phyloP scores from a whole-genome alignment of 2,797 vertebrate species.

The Tympanoctomys barrerae region DNA sequence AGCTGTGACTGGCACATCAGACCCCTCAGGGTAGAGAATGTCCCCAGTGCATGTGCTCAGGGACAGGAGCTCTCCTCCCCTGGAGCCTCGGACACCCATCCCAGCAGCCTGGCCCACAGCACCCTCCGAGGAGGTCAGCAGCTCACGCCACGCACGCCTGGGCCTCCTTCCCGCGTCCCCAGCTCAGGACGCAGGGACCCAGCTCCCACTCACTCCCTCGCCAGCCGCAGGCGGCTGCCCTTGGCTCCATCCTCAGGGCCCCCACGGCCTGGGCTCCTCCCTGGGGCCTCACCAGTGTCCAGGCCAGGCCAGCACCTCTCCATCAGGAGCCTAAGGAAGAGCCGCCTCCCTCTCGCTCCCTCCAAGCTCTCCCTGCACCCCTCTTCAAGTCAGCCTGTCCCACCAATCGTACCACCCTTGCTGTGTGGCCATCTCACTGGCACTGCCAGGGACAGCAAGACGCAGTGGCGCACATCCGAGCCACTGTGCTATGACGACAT shows the following conservation, averaged over 20 bases:
- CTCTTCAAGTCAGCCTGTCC: not conserved
- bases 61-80: not conserved
- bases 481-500: not conserved
- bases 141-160: not conserved
- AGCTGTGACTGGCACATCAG: not conserved
- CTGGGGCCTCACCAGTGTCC: not conserved
- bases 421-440: not conserved
- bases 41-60: rapidly evolving
- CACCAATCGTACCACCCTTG: not conserved
- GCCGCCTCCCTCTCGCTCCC: too few species aligned
- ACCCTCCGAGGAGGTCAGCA: not conserved
- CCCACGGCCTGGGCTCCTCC: not conserved
- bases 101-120: not conserved
- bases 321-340: not conserved
- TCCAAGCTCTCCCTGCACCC: not conserved
- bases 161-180: not conserved
- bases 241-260: not conserved
- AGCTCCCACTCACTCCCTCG: too few species aligned
- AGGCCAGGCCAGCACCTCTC: not conserved
- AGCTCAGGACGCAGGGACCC: too few species aligned
- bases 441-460: not conserved
- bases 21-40: not conserved
- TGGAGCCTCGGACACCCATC: not conserved
- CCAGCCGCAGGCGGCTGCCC: not conserved
- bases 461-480: not conserved